Evolutionary conservation across 2,888 invertebrate genomes (phyloP), one percentile per base, ranked within the genome.

Genomic region (Yponomeuta malinellus): DNA sequence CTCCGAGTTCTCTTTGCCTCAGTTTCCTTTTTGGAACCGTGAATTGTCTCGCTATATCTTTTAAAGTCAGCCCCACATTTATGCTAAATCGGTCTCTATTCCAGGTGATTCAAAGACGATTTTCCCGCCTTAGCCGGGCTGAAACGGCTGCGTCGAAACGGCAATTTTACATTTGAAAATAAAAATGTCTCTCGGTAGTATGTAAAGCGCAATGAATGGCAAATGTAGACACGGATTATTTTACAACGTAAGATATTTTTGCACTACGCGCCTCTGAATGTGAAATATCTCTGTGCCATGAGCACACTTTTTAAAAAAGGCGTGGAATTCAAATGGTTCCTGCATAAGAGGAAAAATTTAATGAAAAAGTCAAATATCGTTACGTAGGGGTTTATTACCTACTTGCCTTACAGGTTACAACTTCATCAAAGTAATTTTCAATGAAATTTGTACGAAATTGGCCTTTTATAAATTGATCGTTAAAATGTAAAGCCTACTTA

Each of bases 141-240:
- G 31, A 33, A 65, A 65, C 33, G 48, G 69, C 64, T 71, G 74
- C 74, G 78, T 78, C 75, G 75, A 78, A 81, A 76, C 75, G 75
- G 73, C 76, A 75, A 78, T 78, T 82, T 77, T 78, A 79, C 77
- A 80, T 77, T 77, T 74, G 74, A 80, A 81, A 79, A 82, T 81
- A 81, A 81, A 82, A 82, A 81, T 78, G 78, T 79, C 78, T 77
- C 76, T 75, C 74, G 74, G 78, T 76, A 79, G 78, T 80, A 81
- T 81, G 79, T 79, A 79, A 80, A 81, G 79, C 78, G 79, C 80
- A 82, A 82, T 82, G 81, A 83, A 83, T 81, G 80, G 81, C 75
- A 79, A 81, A 83, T 83, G 78, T 73, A 72, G 71, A 70, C 65
- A 48, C 65, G 76, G 79, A 81, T 83, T 83, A 82, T 80, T 82